Conservation (phyloP, 2,797 vertebrate species). For the Chiroxiphia lanceolata region DNA sequence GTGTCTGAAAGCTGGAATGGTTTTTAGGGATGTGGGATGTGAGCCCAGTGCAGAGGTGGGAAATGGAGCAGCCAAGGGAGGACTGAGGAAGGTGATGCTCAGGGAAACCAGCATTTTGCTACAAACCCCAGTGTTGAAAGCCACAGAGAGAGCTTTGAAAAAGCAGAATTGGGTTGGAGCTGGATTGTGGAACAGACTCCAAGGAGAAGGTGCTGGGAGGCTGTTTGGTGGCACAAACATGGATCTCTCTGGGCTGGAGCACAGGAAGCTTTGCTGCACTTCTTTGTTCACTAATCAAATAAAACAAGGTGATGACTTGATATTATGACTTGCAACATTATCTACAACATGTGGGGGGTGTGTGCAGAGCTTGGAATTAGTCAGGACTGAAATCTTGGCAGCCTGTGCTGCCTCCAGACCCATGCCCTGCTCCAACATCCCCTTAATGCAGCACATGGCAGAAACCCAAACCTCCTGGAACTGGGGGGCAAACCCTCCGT, state of each 20-base stretch:
- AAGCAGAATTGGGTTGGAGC: not conserved
- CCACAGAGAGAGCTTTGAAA: not conserved
- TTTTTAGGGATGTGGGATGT: not conserved
- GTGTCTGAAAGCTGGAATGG: not conserved
- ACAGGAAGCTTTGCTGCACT: not conserved
- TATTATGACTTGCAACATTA: fast-evolving
- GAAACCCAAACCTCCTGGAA: not conserved
- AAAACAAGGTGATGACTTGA: not conserved
- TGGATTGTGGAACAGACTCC: not conserved
- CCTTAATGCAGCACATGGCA: not conserved
- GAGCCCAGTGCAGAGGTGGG: not conserved
- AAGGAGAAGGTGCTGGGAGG: not conserved
- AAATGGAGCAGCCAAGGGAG: not conserved
- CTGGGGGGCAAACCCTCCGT: fast-evolving
- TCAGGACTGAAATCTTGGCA: not conserved
- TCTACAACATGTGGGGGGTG: not conserved
- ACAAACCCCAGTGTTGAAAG: fast-evolving
- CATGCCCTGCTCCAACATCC: fast-evolving
- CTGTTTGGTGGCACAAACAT: fast-evolving
- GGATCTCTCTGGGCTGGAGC: not conserved
- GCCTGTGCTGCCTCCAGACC: not conserved
- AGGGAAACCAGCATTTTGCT: not conserved
- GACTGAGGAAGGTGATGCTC: not conserved
- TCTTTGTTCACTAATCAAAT: not conserved
- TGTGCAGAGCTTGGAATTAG: not conserved